Percentiles rank a stretch among this genome's conserved stretches.
Evolutionary conservation across 2,888 invertebrate genomes (phyloP).

Genomic region (Aquatica leii): DNA sequence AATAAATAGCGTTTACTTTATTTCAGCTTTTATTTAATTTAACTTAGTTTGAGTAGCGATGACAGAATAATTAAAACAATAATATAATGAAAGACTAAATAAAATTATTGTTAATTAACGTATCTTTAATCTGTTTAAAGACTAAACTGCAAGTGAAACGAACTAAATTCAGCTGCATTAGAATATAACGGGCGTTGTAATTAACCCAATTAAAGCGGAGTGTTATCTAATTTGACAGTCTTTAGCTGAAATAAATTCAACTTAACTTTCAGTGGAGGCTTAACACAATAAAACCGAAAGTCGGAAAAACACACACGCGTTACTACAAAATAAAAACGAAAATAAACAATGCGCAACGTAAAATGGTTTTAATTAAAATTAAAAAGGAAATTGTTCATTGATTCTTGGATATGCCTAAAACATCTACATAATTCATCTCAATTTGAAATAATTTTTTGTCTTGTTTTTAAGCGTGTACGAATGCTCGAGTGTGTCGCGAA

Average conservation of each 20-base stretch:
- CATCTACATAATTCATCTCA: background rate
- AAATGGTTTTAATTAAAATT: background rate
- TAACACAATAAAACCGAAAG: background rate
- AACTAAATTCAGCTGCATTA: constrained; percentile 18
- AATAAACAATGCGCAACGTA: too few species aligned
- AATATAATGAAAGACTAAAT: background rate
- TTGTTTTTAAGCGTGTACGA: too few species aligned
- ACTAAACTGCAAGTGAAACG: constrained; percentile 10
- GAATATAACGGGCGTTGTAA: constrained; percentile 20
- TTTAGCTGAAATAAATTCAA: constrained; percentile 5
- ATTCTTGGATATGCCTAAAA: background rate
- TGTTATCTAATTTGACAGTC: constrained; percentile 12
- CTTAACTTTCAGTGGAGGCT: background rate
- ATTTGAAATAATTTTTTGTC: background rate
- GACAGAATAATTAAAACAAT: too few species aligned
- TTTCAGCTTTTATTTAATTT: too few species aligned
- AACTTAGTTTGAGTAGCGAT: too few species aligned
- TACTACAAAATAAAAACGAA: background rate
- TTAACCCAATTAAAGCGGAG: constrained; percentile 21
- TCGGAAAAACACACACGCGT: background rate
- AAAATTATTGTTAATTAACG: constrained; percentile 4
- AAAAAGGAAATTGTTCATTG: background rate
- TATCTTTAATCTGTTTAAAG: constrained; percentile 6
- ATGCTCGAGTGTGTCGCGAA: background rate
- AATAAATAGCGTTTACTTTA: too few species aligned